Evolutionary conservation across 2,113 vertebrate genomes (phyloP).

Genomic region (Corydoras sp.): DNA sequence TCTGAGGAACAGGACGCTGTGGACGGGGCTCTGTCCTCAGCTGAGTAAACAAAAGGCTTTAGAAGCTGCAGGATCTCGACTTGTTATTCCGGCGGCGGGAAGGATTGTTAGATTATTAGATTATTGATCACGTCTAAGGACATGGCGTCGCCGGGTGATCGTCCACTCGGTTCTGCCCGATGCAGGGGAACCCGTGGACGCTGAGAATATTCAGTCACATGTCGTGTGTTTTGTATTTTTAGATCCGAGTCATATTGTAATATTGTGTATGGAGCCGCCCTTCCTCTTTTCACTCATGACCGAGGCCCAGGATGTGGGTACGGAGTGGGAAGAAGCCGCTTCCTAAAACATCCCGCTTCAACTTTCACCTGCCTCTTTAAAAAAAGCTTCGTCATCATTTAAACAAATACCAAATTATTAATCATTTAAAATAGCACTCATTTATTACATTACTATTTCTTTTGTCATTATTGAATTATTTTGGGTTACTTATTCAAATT

Average conservation of each 20-base stretch:
- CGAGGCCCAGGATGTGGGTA: slow-evolving; percentile 19
- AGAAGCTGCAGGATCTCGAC: background rate
- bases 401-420: too few relatives aligned
- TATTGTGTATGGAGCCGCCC: slow-evolving; percentile 17
- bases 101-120: too few relatives aligned
- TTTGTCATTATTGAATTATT: too few relatives aligned
- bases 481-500: too few relatives aligned
- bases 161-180: background rate
- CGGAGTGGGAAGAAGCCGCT: slow-evolving; percentile 25
- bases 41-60: background rate
- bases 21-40: background rate
- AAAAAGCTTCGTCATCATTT: too few relatives aligned
- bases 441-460: too few relatives aligned
- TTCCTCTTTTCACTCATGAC: slow-evolving; percentile 39
- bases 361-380: slow-evolving; percentile 10
- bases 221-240: slow-evolving; percentile 1
- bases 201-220: background rate
- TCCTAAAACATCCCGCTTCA: slow-evolving; percentile 28
- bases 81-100: too few relatives aligned
- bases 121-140: too few relatives aligned
- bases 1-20: too few relatives aligned
- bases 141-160: background rate
- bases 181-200: background rate
- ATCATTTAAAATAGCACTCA: too few relatives aligned
- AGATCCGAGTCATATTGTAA: background rate